Evolutionary conservation across 1,140 invertebrate species (phyloP).

Genomic region (Aphidius gifuensis): DNA sequence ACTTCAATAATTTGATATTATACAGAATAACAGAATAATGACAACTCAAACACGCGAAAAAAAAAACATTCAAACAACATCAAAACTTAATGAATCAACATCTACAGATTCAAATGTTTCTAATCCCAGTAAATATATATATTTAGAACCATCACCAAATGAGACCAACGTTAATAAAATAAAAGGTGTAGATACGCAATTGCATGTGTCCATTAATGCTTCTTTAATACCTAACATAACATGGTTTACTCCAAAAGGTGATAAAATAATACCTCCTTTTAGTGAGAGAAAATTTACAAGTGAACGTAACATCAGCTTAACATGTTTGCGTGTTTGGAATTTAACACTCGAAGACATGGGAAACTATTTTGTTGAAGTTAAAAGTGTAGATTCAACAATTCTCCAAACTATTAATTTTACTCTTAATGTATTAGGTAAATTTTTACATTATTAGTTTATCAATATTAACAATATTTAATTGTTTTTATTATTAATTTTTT

Average conservation of each 20-base stretch:
- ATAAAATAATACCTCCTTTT: not conserved
- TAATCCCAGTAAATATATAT: constrained; percentile 51
- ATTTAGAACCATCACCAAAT: constrained; percentile 47
- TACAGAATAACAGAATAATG: constrained; percentile 27
- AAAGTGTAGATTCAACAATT: constrained; percentile 13
- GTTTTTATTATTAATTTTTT: not conserved
- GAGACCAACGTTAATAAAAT: constrained; percentile 34
- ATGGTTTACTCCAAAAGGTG: constrained; percentile 41
- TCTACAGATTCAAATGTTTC: constrained; percentile 47
- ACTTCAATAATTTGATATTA: constrained; percentile 7
- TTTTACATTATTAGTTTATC: not conserved
- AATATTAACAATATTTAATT: not conserved
- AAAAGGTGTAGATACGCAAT: constrained; percentile 25
- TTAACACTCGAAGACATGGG: constrained; percentile 35
- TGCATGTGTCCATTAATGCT: constrained; percentile 48
- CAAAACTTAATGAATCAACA: constrained; percentile 33
- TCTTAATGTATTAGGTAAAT: constrained; percentile 34
- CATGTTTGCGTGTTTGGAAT: constrained; percentile 31
- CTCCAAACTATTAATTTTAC: constrained; percentile 34
- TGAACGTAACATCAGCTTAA: not conserved
- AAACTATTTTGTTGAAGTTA: constrained; percentile 34
- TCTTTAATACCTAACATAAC: constrained; percentile 46
- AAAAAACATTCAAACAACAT: constrained; percentile 28
- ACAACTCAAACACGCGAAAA: constrained; percentile 18
- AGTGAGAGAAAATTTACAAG: not conserved